Conservation (phyloP, 2,888 invertebrate genomes). For the Oscheius myriophilus region DNA sequence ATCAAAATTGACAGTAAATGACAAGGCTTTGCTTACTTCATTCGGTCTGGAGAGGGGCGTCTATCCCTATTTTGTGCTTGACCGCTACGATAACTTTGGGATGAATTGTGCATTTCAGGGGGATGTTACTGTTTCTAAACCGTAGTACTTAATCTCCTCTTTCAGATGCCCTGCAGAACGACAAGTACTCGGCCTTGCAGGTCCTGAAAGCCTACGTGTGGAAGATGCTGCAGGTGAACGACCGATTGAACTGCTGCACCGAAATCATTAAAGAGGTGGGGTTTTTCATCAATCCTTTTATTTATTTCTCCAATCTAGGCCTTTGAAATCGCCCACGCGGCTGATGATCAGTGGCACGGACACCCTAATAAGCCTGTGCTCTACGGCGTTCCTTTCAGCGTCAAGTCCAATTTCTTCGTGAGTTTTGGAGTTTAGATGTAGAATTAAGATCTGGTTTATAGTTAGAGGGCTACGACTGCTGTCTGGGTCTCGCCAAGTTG, state of each 20-base stretch:
- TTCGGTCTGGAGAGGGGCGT: too few relatives aligned
- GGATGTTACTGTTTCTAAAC: too few relatives aligned
- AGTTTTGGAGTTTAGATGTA: conserved; percentile 7
- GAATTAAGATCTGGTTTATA: conserved; percentile 13
- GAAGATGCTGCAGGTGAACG: conserved; percentile 61
- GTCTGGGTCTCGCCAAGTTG: conserved; percentile 70
- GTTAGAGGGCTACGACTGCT: conserved; percentile 69
- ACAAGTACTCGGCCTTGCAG: conserved; percentile 54
- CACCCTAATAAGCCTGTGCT: conserved; percentile 59
- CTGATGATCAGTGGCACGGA: conserved; percentile 47
- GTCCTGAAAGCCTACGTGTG: conserved; percentile 61
- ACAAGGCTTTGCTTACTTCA: too few relatives aligned
- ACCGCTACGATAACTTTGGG: too few relatives aligned
- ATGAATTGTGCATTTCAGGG: too few relatives aligned
- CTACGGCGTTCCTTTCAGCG: conserved; percentile 69
- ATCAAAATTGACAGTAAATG: too few relatives aligned
- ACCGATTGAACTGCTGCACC: conserved; percentile 61
- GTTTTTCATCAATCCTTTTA: background rate
- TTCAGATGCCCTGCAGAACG: conserved; percentile 62
- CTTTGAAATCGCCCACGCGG: conserved; percentile 50
- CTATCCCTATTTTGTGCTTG: too few relatives aligned
- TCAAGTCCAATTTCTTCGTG: conserved; percentile 65
- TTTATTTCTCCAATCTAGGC: conserved; percentile 36
- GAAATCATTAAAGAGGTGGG: conserved; percentile 54
- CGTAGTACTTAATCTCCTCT: too few relatives aligned